A percentile compares a stretch with the other conserved stretches of the same genome.
These are phyloP conservation scores for Malurus splendens DNA, from an alignment of 2,797 vertebrate genomes.

Conservation along the genomic window DNA sequence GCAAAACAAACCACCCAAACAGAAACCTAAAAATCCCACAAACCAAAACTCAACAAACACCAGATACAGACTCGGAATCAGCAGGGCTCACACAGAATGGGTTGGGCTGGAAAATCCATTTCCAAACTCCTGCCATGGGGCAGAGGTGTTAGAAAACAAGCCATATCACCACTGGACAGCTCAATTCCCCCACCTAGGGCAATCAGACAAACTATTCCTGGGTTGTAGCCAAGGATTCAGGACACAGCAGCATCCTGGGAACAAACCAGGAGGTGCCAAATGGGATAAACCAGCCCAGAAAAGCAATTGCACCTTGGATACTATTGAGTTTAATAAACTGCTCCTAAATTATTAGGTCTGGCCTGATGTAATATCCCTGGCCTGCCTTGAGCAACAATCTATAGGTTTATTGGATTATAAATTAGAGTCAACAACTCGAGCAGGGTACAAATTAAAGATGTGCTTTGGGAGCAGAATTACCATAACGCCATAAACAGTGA, in stretches of 20 bases:
- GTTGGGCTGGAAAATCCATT: background rate
- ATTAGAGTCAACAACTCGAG: background rate
- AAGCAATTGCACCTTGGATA: background rate
- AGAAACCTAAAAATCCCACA: background rate
- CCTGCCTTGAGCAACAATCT: background rate
- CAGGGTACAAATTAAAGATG: background rate
- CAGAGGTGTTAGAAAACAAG: background rate
- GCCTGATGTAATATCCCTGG: background rate
- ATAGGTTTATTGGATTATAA: background rate
- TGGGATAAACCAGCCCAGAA: background rate
- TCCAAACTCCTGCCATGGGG: background rate
- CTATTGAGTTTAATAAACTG: background rate
- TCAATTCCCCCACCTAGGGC: background rate
- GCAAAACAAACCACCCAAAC: background rate
- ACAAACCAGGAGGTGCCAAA: background rate
- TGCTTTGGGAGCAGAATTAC: background rate
- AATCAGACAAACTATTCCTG: background rate
- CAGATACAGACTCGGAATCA: accelerated
- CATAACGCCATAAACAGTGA: background rate
- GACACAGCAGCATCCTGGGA: background rate
- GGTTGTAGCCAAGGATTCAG: background rate
- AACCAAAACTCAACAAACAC: background rate
- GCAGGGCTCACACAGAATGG: background rate
- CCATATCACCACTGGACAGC: background rate
- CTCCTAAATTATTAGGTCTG: conserved; percentile 4